A percentile compares a stretch with the other conserved stretches of the same genome.
Conservation (phyloP, 1,140 invertebrate species). For the Ruditapes philippinarum region DNA sequence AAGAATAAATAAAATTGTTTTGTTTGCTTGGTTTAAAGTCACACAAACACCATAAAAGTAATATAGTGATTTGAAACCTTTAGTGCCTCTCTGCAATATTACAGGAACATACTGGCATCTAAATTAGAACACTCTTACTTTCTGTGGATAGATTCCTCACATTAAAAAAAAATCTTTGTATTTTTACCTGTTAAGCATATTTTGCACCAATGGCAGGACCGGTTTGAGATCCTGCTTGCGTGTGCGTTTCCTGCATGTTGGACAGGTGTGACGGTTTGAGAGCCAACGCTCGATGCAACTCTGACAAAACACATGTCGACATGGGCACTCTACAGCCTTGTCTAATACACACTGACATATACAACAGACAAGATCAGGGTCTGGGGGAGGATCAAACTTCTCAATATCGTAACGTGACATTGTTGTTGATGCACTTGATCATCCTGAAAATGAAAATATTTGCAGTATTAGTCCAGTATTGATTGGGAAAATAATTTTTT, state of each 20-base stretch:
- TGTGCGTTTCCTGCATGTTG: conserved; percentile 76
- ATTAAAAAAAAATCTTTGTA: too few relatives aligned
- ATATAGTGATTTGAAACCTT: too few relatives aligned
- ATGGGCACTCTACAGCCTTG: conserved; percentile 79
- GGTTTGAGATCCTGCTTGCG: conserved; percentile 72
- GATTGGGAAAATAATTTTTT: too few relatives aligned
- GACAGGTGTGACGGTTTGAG: conserved; percentile 75
- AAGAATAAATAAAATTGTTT: too few relatives aligned
- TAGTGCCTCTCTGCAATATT: too few relatives aligned
- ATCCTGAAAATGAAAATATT: too few relatives aligned
- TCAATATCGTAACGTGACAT: conserved; percentile 83
- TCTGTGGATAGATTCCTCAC: too few relatives aligned
- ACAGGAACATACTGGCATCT: too few relatives aligned
- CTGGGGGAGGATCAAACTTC: conserved; percentile 81
- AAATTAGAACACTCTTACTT: too few relatives aligned
- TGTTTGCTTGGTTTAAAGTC: too few relatives aligned
- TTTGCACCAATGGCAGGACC: conserved; percentile 82
- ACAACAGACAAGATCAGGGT: conserved; percentile 81
- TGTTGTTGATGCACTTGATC: not conserved
- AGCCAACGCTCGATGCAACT: conserved; percentile 81
- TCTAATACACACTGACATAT: conserved; percentile 83
- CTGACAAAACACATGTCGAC: conserved; percentile 84
- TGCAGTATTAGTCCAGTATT: too few relatives aligned
- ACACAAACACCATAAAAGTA: too few relatives aligned
- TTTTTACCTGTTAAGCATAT: conserved; percentile 78